These are phyloP conservation scores for Netelia melanura DNA, from an alignment of 2,888 invertebrate species.

Conservation along the genomic window DNA sequence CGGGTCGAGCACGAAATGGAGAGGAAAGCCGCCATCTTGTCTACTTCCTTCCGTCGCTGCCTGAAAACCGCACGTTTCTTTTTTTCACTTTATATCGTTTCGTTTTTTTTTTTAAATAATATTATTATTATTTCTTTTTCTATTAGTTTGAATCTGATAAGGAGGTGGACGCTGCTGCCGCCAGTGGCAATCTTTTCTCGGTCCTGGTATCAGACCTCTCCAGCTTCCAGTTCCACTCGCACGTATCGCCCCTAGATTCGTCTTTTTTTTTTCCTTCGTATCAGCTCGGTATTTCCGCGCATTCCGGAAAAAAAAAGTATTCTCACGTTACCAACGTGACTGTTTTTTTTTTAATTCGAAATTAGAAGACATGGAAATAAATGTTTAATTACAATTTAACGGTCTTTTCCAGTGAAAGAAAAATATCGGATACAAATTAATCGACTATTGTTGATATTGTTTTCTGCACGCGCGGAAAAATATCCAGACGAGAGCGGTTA, in stretches of 20 bases:
- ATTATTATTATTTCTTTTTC: slow-evolving; percentile 23
- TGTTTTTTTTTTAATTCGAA: too few relatives aligned
- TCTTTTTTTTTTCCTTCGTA: slow-evolving; percentile 24
- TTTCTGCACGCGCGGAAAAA: not conserved
- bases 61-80: slow-evolving; percentile 49
- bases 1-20: slow-evolving; percentile 18
- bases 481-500: not conserved
- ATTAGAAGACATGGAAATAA: too few relatives aligned
- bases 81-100: not conserved
- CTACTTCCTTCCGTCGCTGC: slow-evolving; percentile 70
- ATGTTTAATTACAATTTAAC: too few relatives aligned
- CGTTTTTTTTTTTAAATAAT: slow-evolving; percentile 1
- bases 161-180: not conserved
- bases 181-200: slow-evolving; percentile 43
- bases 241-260: not conserved
- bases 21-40: slow-evolving; percentile 69
- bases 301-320: not conserved
- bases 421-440: too few relatives aligned
- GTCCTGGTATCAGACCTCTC: slow-evolving; percentile 42
- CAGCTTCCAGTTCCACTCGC: slow-evolving; percentile 32
- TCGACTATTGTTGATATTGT: not conserved
- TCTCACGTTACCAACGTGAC: too few relatives aligned
- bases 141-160: slow-evolving; percentile 54
- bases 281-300: slow-evolving; percentile 43
- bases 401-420: too few relatives aligned